Conservation (phyloP, 1,140 invertebrate species). For the Hypsibius dujardini region DNA sequence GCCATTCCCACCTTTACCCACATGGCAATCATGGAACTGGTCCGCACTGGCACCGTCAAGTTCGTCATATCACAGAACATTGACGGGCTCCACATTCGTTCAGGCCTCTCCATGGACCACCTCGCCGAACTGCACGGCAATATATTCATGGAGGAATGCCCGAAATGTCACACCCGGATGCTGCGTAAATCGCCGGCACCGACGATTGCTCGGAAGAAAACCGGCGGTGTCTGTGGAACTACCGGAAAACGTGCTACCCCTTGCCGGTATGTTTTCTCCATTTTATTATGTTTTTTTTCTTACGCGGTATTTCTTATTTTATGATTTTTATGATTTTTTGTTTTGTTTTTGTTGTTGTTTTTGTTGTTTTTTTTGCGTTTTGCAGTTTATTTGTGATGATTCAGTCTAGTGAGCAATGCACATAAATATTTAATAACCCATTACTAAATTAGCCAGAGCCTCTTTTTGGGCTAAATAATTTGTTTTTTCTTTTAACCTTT, state of each 20-base stretch:
- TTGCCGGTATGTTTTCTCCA: too few species aligned
- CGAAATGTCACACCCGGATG: constrained; percentile 71
- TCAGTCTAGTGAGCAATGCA: too few species aligned
- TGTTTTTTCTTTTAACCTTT: too few species aligned
- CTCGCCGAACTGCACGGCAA: constrained; percentile 92
- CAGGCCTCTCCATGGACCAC: constrained; percentile 56
- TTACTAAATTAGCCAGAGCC: too few species aligned
- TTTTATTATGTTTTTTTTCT: too few species aligned
- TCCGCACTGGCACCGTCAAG: constrained; percentile 47
- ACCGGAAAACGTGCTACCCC: constrained; percentile 39
- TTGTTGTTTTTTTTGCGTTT: too few species aligned
- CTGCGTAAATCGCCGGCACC: constrained; percentile 55
- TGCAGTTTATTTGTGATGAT: too few species aligned
- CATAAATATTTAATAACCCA: too few species aligned
- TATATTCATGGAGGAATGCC: constrained; percentile 89
- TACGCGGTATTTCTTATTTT: too few species aligned
- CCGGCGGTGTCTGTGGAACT: constrained; percentile 54
- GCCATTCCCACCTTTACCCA: constrained; percentile 82
- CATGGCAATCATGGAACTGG: constrained; percentile 65
- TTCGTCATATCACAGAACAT: constrained; percentile 93
- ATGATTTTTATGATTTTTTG: too few species aligned
- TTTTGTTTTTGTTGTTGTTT: too few species aligned
- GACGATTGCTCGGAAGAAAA: constrained; percentile 74
- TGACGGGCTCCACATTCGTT: constrained; percentile 83
- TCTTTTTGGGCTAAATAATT: too few species aligned